Base-by-base conservation (phyloP, 2,797 vertebrate species). In the Macropodus opercularis region DNA sequence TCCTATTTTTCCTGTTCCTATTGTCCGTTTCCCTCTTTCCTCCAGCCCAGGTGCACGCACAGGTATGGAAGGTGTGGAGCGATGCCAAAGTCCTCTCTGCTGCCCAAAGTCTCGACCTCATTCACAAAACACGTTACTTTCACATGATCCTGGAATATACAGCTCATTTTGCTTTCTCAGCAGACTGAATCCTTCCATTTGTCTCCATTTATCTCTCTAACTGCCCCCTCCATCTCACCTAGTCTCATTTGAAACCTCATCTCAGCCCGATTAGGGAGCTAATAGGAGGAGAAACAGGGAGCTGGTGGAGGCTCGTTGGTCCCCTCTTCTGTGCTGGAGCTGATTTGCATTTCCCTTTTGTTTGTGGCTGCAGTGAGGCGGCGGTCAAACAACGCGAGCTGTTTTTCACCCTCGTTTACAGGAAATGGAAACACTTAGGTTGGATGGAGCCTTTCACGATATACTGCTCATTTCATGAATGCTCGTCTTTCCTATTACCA, bases 281-380 rank as follows among this genome's bases (percentile, higher is more conserved):
- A 88, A 88, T 85, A 75, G 75, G 75, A 90, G 81, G 84, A 85
- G 75, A 86, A 87, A 90, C 80, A 65, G 74, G 61, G 72, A 18
- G 34, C 46, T 31, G 69, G 73, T 54, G 26, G 8, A 48, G 65
- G 43, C 55, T 9, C 80, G 68, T 77, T 77, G 75, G 79, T 69
- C 70, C 58, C 50, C 72, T 46, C 65, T 39, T 52, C 55, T 39
- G 26, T 46, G 24, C 50, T 5, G 27, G 40, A 17, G 58, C 64
- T 38, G 27, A 80, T 88, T 78, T 85, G 72, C 72, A 75, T 85
- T 62, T 72, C 22, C 12, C 63, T 52, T 61, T 69, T 61, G 67
- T 67, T 58, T 68, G 51, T 35, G 35, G 58, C 58, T 26, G 46
- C 60, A 23, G 57, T 6, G 48, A 58, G 22, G 51, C 24, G 24